Evolutionary conservation across 2,113 vertebrate species (phyloP), one percentile per base, ranked within the genome.

Genomic region (Amphiprion percula): DNA sequence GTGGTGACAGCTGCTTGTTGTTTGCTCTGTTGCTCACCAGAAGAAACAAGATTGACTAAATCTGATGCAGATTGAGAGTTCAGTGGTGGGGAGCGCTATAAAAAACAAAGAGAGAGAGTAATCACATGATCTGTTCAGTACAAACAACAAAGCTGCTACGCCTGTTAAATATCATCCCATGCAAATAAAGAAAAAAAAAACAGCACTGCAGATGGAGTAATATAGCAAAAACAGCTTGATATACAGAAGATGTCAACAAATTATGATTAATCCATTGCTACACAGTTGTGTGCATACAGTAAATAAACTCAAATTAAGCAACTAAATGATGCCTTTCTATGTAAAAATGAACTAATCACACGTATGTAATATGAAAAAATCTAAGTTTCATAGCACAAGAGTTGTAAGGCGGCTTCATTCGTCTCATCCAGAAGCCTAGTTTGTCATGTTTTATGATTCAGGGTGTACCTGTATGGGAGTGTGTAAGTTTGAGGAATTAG

Each of bases 51-150:
- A 92, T 95, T 96, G 80, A 95, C 90, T 82, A 95, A 95, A 71
- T 98, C 96, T 82, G 94, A 91, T 79, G 87, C n/a, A 58, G 85
- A 69, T 68, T 84, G 91, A 28, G 95, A 89, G 83, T 88, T 86
- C 86, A 94, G 83, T 4, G 74, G 62, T 83, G 95, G 83, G 85
- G 95, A 95, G 92, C 94, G 94, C 97, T 97, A 88, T 77, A 55
- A 67, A 78, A 81, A 85, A 28, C 72, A 88, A 56, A 90, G 58
- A 75, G 11, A 83, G 62, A 74, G 12, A 79, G 17, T 73, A 69
- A 82, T 37, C 28, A 53, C 52, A 76, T 62, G 52, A 80, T 49
- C 23, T 15, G 0, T 37, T 86, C 61, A 52, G 58, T 75, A 21
- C 82, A 62, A 82, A 60, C 47, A 53, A 30, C 50, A n/a, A 68